Evolutionary conservation across 1,140 invertebrate species (phyloP), one percentile per base, ranked within the genome.

Genomic region (Pseudomyrmex flavicornis): DNA sequence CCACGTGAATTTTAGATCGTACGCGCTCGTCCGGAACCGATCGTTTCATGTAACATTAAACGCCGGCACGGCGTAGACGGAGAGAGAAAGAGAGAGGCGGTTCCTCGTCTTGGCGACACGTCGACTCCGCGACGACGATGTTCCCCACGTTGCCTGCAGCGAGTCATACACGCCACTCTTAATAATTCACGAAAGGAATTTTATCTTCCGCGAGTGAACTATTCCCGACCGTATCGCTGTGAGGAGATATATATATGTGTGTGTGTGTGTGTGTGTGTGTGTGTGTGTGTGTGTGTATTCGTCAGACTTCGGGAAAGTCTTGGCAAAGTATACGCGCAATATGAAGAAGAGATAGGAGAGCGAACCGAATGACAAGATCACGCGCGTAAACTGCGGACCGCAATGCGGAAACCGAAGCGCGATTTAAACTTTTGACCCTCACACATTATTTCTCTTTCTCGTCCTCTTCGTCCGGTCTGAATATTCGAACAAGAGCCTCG

Each of bases 151-250:
- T 82, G 83, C 66, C 84, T 86, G 59, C 80, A 82, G 52, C 68
- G 54, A 87, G 74, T 82, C 83, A 88, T 92, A 94, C 93, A 94
- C 93, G 93, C 92, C 89, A 93, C 85, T 86, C 90, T 94, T 89
- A 94, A 94, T 94, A 94, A 94, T 94, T 93, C 92, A 94, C 72
- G 82, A 80, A 85, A 83, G 87, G 87, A 17, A 17, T 91, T 92
- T 88, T 91, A 93, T 93, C 93, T 93, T 92, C 90, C 88, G 88
- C 85, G 86, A 35, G 76, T 79, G 50, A 85, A 80, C 75, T 87
- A 82, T 88, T 85, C 62, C 35, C 62, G 58, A 56, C 77, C 82
- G 44, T 82, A 63, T 82, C 69, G 75, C 84, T 76, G 70, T 7
- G 5, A 48, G 3, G 22, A 46, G 50, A 35, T n/a, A n/a, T n/a